Conservation (phyloP, 2,797 vertebrate species). For the Aselliscus stoliczkanus region DNA sequence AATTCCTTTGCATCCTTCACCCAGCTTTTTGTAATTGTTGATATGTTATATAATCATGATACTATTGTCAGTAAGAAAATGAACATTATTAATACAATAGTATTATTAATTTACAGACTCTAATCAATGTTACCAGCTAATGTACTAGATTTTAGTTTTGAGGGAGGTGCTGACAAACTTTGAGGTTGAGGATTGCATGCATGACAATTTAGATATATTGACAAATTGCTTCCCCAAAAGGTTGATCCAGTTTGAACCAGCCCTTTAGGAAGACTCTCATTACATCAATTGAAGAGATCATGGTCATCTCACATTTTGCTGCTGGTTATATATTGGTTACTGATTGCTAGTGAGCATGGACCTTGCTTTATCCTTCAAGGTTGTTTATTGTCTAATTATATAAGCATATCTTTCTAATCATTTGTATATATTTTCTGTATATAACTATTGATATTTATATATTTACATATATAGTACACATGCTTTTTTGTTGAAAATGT, state of each 20-base stretch:
- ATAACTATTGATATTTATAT: not conserved
- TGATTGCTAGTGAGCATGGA: not conserved
- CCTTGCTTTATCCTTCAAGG: not conserved
- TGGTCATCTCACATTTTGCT: not conserved
- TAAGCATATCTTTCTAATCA: not conserved
- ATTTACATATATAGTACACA: not conserved
- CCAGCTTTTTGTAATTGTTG: not conserved
- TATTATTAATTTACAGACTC: not conserved
- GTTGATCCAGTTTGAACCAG: not conserved
- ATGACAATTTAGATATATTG: not conserved
- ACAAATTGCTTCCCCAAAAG: not conserved
- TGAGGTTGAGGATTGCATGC: not conserved
- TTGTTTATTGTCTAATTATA: not conserved
- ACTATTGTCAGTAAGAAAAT: not conserved
- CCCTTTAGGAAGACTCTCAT: not conserved
- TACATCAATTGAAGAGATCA: not conserved
- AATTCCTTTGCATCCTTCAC: not conserved
- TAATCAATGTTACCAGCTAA: not conserved
- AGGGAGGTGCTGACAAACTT: not conserved
- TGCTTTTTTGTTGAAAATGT: not conserved
- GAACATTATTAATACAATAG: not conserved
- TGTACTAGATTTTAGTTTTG: not conserved
- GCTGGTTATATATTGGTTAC: not conserved
- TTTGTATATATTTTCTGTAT: not conserved
- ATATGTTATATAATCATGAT: not conserved